Conservation (phyloP, 2,113 vertebrate genomes). For the Paradoxurus hermaphroditus region DNA sequence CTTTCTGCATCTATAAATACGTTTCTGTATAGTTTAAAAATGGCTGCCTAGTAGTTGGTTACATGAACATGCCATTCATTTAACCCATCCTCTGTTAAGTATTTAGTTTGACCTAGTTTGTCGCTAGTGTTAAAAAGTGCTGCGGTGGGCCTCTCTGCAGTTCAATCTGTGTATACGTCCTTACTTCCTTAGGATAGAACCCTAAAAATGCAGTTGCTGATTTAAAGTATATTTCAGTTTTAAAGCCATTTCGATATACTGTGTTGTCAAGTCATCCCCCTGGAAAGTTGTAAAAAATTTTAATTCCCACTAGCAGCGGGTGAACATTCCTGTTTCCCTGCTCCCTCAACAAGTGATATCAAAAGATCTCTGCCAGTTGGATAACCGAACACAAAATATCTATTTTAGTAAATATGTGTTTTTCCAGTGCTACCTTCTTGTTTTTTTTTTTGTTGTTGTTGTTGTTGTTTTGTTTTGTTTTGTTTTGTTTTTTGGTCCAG, state of each 20-base stretch:
- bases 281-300: neutral
- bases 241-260: conserved; percentile 11
- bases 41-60: neutral
- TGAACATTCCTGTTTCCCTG: neutral
- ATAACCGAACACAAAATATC: neutral
- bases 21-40: conserved; percentile 33
- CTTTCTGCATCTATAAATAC: neutral
- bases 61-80: conserved; percentile 8
- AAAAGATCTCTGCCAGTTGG: neutral
- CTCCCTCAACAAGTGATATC: neutral
- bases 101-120: conserved; percentile 44
- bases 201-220: neutral
- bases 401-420: neutral
- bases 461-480: too few relatives aligned
- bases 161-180: neutral
- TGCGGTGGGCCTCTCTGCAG: neutral
- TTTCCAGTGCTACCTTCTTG: neutral
- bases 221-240: conserved; percentile 10
- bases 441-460: too few relatives aligned
- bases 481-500: neutral
- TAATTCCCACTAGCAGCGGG: neutral
- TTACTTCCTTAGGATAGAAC: conserved; percentile 41
- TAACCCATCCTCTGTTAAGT: conserved; percentile 30
- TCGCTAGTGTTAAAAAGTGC: conserved; percentile 16
- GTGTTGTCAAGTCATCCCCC: neutral